Base-by-base conservation (phyloP, 1,140 invertebrate species). In the Sweltsa coloradensis region DNA sequence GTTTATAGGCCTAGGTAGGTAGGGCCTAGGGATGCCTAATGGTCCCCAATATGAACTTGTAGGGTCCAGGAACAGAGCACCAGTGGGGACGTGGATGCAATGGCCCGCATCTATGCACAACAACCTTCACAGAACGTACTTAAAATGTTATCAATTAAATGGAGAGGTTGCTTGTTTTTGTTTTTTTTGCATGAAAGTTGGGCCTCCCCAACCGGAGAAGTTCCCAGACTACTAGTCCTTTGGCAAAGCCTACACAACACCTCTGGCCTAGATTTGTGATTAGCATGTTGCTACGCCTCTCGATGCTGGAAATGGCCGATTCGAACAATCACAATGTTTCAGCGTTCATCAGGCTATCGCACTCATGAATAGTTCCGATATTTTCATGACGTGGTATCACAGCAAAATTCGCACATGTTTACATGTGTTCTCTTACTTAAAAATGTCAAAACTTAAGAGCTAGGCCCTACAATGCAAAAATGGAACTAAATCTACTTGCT, bases 401-500 rank as follows among this genome's bases (percentile, higher is more conserved):
- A 6, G 7, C 9, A 7, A 7, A 16, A 43, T 13, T 43, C 27
- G 16, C 23, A 9, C 34, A 13, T 19, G 2, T 19, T 29, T 41
- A n/a, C 34, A 3, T 29, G 6, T 18, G 23, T 29, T 45, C 16
- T n/a, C 9, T 9, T 39, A 11, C 7, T 11, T 9, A 7, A 7
- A 9, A n/a, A n/a, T 7, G 11, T 18, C 7, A 39, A 9, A 9
- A 41, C n/a, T 19, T 5, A 16, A 18, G 13, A 6, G 18, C n/a
- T 4, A 27, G 2, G 5, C 16, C 16, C 2, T n/a, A 34, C 5
- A 44, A 5, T 27, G 4, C 13, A 24, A 5, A 23, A 44, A 27
- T 27, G n/a, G 31, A 44, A 44, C 31, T n/a, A 11, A 44, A 7
- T 27, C 37, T 6, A 43, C 22, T 9, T 47, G 16, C 29, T 23